Conservation (phyloP, 2,888 invertebrate species). For the Apodemia zela region DNA sequence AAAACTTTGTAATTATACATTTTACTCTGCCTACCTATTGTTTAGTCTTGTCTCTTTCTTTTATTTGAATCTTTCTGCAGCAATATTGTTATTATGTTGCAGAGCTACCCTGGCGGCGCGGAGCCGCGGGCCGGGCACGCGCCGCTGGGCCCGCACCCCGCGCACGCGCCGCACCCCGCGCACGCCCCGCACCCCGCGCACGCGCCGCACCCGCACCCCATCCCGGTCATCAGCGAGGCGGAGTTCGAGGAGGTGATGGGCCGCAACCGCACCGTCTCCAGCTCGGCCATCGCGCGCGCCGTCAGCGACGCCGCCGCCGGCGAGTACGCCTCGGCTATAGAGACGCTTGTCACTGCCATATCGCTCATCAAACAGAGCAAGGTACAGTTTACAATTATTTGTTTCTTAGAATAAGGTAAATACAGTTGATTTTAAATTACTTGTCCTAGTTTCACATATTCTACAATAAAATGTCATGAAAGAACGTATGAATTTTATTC, state of each 20-base stretch:
- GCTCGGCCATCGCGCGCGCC: constrained; percentile 97
- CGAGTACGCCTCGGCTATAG: constrained; percentile 98
- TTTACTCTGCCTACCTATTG: too few species aligned
- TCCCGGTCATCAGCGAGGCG: constrained; percentile 86
- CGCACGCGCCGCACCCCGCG: constrained; percentile 39
- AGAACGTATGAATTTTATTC: too few species aligned
- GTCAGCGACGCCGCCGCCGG: constrained; percentile 98
- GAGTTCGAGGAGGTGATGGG: constrained; percentile 99
- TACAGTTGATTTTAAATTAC: too few species aligned
- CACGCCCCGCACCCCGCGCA: constrained; percentile 38
- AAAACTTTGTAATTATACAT: too few species aligned
- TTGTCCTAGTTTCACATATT: too few species aligned
- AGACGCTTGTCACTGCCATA: constrained; percentile 98
- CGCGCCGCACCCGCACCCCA: constrained; percentile 45
- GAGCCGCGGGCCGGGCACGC: constrained; percentile 44
- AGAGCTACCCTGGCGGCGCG: constrained; percentile 49
- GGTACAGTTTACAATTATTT: constrained; percentile 46
- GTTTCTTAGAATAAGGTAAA: too few species aligned
- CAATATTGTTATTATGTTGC: background rate
- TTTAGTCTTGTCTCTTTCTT: too few species aligned
- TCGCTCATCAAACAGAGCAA: constrained; percentile 99
- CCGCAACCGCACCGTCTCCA: constrained; percentile 97
- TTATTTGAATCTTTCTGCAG: too few species aligned
- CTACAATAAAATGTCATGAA: too few species aligned
- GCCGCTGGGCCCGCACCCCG: constrained; percentile 39